These are phyloP conservation scores for Greenwoodochromis staneri DNA, from an alignment of 2,113 vertebrate genomes.

Conservation along the genomic window DNA sequence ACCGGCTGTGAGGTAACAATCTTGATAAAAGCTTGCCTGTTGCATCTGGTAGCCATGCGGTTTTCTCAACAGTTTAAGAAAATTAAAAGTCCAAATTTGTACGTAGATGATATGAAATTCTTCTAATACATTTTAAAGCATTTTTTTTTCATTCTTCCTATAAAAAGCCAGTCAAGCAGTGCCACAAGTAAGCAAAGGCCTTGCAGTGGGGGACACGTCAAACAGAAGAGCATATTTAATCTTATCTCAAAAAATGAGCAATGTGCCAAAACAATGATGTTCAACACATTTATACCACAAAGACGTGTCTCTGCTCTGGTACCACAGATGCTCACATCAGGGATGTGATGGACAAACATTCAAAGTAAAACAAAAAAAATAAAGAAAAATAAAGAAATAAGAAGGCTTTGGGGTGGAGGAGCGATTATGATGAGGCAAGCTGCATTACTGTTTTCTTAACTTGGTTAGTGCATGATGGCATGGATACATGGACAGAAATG, in stretches of 20 bases:
- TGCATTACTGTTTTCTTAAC: not conserved
- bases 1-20: not conserved
- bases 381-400: not conserved
- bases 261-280: not conserved
- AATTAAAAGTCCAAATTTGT: not conserved
- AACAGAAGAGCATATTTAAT: not conserved
- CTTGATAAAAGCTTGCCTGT: not conserved
- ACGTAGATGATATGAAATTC: not conserved
- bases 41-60: slow-evolving; percentile 20
- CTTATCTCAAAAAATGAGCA: not conserved
- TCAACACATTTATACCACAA: not conserved
- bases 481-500: slow-evolving; percentile 63
- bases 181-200: not conserved
- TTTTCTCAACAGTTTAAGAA: not conserved
- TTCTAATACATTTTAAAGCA: not conserved
- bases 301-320: not conserved
- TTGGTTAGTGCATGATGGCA: slow-evolving; percentile 43
- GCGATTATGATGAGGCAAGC: slow-evolving; percentile 6
- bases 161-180: slow-evolving; percentile 19
- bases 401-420: not conserved
- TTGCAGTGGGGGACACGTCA: not conserved
- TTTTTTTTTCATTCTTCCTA: not conserved
- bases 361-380: not conserved
- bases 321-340: not conserved
- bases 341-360: not conserved